phyloP scores from a whole-genome alignment of 2,797 vertebrate species.

The Toxotes lorentzi region DNA sequence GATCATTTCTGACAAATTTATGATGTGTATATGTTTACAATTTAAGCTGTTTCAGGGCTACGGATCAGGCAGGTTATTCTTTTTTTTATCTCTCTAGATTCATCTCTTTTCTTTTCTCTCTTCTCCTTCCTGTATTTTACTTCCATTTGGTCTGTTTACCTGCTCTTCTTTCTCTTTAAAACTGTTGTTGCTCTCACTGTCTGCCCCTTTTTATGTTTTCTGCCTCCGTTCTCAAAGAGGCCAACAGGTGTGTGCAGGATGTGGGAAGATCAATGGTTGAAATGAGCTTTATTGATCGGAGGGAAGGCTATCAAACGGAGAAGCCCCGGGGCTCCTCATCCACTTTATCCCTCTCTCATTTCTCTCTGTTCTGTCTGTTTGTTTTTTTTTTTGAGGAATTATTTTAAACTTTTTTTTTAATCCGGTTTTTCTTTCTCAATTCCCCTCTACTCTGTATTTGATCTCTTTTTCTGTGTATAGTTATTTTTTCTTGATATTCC shows the following conservation, averaged over 20 bases:
- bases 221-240: conserved; percentile 7
- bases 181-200: background rate
- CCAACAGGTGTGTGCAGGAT: conserved; percentile 33
- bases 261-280: conserved; percentile 45
- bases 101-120: background rate
- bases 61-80: background rate
- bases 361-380: conserved; percentile 8
- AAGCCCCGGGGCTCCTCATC: conserved; percentile 2
- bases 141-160: background rate
- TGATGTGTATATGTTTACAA: background rate
- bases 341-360: conserved; percentile 3
- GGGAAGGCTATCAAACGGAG: conserved; percentile 2
- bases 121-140: background rate
- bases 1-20: no score
- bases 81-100: background rate
- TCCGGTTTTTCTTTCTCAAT: background rate
- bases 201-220: background rate
- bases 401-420: background rate
- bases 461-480: background rate
- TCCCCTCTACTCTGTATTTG: no score
- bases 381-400: conserved; percentile 16
- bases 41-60: background rate
- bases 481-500: background rate
- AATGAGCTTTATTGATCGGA: conserved; percentile 67
- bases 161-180: background rate